Evolutionary conservation across 2,888 invertebrate species (phyloP).

Genomic region (Icerya purchasi): DNA sequence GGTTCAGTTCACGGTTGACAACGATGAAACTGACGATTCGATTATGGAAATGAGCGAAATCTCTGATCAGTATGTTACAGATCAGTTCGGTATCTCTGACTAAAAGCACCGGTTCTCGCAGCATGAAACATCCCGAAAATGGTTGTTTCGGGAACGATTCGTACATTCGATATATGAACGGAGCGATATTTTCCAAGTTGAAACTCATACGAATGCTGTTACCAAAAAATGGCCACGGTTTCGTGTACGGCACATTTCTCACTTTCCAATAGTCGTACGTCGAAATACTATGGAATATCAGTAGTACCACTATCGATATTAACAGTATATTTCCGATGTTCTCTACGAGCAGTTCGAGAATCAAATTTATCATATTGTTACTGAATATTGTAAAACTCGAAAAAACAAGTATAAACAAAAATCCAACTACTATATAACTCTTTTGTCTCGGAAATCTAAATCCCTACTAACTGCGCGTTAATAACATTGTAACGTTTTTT

Average conservation of each 20-base stretch:
- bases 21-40: slow-evolving; percentile 12
- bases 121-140: slow-evolving; percentile 11
- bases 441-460: too few species aligned
- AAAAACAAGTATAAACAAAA: too few species aligned
- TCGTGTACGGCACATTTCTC: slow-evolving; percentile 24
- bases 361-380: too few species aligned
- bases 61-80: slow-evolving; percentile 15
- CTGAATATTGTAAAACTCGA: too few species aligned
- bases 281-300: slow-evolving; percentile 18
- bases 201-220: slow-evolving; percentile 19
- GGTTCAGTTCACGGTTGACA: slow-evolving; percentile 13
- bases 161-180: slow-evolving; percentile 5
- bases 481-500: too few species aligned
- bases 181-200: neutral
- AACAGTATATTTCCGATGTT: too few species aligned
- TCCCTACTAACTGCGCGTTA: too few species aligned
- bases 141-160: slow-evolving; percentile 17
- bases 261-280: slow-evolving; percentile 27
- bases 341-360: too few species aligned
- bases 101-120: slow-evolving; percentile 12
- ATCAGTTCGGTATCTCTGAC: slow-evolving; percentile 13
- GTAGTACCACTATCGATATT: too few species aligned
- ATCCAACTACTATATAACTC: too few species aligned
- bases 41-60: slow-evolving; percentile 16
- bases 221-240: slow-evolving; percentile 26